phyloP scores from a whole-genome alignment of 2,888 invertebrate species.

The Bombyx huttoni region DNA sequence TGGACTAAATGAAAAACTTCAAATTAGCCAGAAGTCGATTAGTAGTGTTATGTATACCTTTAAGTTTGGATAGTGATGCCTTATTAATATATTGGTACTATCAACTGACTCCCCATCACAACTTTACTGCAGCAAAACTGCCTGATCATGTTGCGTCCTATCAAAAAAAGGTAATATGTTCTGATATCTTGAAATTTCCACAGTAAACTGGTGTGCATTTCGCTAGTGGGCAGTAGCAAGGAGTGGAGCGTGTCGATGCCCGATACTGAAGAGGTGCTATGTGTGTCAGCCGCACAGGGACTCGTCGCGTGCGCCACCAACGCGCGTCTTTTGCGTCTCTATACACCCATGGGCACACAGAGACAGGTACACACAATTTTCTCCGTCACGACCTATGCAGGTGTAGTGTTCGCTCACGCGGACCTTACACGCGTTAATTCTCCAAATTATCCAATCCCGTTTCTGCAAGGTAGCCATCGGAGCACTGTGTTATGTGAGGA shows the following conservation, averaged over 20 bases:
- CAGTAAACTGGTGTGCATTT: conserved; percentile 83
- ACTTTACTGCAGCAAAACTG: too few relatives aligned
- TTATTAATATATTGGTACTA: too few relatives aligned
- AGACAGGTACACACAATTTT: conserved; percentile 77
- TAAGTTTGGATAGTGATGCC: too few relatives aligned
- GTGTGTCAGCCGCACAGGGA: conserved; percentile 76
- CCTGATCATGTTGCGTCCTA: too few relatives aligned
- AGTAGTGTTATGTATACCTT: too few relatives aligned
- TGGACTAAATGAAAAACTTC: too few relatives aligned
- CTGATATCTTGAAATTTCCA: conserved; percentile 1
- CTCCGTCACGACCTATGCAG: background rate
- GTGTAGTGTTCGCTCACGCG: too few relatives aligned
- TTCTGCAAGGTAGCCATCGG: too few relatives aligned
- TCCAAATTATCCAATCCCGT: too few relatives aligned
- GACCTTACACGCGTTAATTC: background rate
- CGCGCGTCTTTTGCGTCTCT: conserved; percentile 83
- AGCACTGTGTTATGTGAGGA: too few relatives aligned
- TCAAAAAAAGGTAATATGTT: background rate
- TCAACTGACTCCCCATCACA: too few relatives aligned
- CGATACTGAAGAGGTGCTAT: conserved; percentile 82
- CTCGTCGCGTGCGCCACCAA: conserved; percentile 86
- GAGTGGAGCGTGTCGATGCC: conserved; percentile 89
- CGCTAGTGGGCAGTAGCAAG: conserved; percentile 81
- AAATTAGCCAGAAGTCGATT: too few relatives aligned
- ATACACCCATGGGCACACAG: conserved; percentile 90